Base-by-base conservation (phyloP, 2,797 vertebrate genomes). In the Heliangelus exortis region DNA sequence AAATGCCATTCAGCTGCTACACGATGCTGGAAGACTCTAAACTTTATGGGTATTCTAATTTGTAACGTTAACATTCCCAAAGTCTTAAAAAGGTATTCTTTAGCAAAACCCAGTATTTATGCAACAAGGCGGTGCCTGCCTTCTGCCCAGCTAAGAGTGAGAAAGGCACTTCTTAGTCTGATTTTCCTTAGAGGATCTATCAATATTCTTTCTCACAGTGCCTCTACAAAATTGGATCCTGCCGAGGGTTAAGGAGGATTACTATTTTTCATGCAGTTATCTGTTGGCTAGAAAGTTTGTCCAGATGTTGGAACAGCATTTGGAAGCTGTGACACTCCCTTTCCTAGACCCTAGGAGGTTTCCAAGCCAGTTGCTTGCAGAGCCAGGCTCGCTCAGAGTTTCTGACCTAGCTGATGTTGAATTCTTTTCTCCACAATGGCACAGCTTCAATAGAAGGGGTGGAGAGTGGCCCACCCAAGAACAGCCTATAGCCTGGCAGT, bases 391-490 rank as follows among this genome's bases (percentile, higher is more conserved):
- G 0, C 78, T 89, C 19, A 0, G 73, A 10, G 74, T 95, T 95
- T 89, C 75, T 96, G 93, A 95, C 96, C 94, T 93, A 93, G 91
- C 93, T 87, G 71, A 66, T 92, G 87, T 84, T 93, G 81, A 93
- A 95, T 96, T 94, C 77, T 92, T 93, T 92, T 90, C 86, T 95
- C 74, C 90, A 76, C 74, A 10, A 83, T 96, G 95, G 96, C 96
- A 96, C 88, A 48, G 94, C 81, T 95, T 96, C 96, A 96, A 93
- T 76, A 85, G 78, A 89, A 94, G 92, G 79, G 96, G 95, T 96
- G 95, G 96, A 96, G 90, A 94, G 92, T 96, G 96, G 95, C 95
- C 96, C 96, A 96, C 95, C 96, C 96, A 96, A 92, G 95, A 96
- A 51, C 94, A 95, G 75, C 78, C 54, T 82, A 95, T 96, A 95